These are phyloP conservation scores for Troilus luridus DNA, from an alignment of 2,888 invertebrate genomes.

Conservation along the genomic window DNA sequence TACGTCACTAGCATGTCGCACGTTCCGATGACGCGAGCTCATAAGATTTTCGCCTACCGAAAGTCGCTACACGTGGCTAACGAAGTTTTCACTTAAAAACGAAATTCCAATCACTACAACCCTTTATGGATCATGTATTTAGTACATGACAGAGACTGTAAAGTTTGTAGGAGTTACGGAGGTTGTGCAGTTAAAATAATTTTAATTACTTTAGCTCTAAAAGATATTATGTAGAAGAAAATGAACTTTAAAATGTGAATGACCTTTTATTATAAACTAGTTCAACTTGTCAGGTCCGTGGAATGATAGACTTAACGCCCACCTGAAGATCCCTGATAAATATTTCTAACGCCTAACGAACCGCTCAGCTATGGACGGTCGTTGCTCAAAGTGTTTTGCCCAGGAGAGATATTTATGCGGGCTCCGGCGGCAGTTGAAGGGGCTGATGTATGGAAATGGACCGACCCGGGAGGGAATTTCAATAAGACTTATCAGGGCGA, in stretches of 20 bases:
- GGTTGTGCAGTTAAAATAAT: too few species aligned
- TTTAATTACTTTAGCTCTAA: too few species aligned
- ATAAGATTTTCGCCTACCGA: too few species aligned
- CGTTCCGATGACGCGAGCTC: too few species aligned
- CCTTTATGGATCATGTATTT: too few species aligned
- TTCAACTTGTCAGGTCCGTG: not conserved
- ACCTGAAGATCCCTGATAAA: not conserved
- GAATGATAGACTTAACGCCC: not conserved
- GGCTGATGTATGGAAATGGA: conserved; percentile 24
- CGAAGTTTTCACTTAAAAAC: too few species aligned
- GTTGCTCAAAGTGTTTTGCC: conserved; percentile 29
- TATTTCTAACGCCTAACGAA: not conserved
- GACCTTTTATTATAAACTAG: not conserved
- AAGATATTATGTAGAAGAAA: too few species aligned
- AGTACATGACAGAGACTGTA: not conserved
- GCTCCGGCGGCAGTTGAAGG: not conserved
- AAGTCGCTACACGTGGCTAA: too few species aligned
- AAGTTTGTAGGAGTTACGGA: too few species aligned
- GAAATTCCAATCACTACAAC: too few species aligned
- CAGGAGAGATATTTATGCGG: not conserved
- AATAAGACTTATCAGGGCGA: conserved; percentile 16
- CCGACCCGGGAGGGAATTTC: conserved; percentile 16
- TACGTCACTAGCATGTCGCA: too few species aligned
- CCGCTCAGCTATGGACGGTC: not conserved
- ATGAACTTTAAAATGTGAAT: too few species aligned